A percentile compares a stretch with the other conserved stretches of the same genome.
These are phyloP conservation scores for Hoplodrina ambigua DNA, from an alignment of 2,888 invertebrate genomes.

Conservation along the genomic window DNA sequence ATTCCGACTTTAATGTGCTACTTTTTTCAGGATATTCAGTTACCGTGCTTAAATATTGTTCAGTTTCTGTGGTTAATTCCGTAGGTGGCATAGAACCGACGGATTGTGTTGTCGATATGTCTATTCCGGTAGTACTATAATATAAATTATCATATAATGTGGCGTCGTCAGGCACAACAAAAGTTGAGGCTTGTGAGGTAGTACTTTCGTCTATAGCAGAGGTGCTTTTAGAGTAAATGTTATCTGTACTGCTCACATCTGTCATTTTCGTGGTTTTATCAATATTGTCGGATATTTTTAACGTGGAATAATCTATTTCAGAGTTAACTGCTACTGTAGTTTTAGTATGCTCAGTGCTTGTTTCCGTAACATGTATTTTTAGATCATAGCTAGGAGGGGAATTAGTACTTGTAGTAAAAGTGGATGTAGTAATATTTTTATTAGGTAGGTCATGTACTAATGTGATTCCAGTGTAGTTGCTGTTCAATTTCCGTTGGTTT, in stretches of 20 bases:
- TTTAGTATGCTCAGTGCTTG: slow-evolving; percentile 16
- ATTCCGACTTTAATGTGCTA: slow-evolving; percentile 2
- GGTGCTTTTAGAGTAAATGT: slow-evolving; percentile 6
- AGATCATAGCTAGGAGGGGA: slow-evolving; percentile 10
- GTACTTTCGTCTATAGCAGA: not conserved
- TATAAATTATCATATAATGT: slow-evolving; percentile 1
- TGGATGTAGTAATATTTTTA: slow-evolving; percentile 47
- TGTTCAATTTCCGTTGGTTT: slow-evolving; percentile 84
- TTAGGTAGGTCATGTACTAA: slow-evolving; percentile 57
- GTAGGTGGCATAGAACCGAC: not conserved
- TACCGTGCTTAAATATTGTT: slow-evolving; percentile 23
- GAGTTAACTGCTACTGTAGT: slow-evolving; percentile 15
- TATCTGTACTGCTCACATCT: not conserved
- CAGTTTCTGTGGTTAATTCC: slow-evolving; percentile 17
- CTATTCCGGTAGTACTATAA: slow-evolving; percentile 1
- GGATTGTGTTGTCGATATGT: not conserved
- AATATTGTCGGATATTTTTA: not conserved
- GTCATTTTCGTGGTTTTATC: slow-evolving; percentile 10
- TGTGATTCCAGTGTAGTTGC: slow-evolving; percentile 76
- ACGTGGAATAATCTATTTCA: slow-evolving; percentile 18
- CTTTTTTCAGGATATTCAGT: slow-evolving; percentile 11
- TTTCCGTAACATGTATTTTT: slow-evolving; percentile 16
- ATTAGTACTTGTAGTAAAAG: slow-evolving; percentile 18
- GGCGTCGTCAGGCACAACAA: not conserved
- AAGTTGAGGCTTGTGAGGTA: slow-evolving; percentile 1